Conservation (phyloP, 2,888 invertebrate genomes). For the Emesis furor region DNA sequence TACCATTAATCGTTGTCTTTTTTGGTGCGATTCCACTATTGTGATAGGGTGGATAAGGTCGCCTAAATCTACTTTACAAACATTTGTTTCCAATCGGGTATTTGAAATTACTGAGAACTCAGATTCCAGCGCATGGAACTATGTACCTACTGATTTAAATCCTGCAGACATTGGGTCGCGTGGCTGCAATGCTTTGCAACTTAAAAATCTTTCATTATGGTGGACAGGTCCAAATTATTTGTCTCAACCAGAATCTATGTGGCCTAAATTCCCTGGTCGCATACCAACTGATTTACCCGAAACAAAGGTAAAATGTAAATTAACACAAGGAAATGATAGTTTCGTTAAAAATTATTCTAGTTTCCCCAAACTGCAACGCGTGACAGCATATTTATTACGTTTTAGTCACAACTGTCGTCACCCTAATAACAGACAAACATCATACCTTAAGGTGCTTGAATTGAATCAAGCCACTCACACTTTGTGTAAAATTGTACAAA, state of each 20-base stretch:
- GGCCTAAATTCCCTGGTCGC: not conserved
- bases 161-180: slow-evolving; percentile 41
- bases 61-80: not conserved
- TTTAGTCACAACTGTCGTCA: too few relatives aligned
- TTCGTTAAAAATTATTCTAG: too few relatives aligned
- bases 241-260: not conserved
- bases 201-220: not conserved
- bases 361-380: not conserved
- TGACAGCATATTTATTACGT: not conserved
- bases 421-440: too few relatives aligned
- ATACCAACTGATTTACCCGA: slow-evolving; percentile 11
- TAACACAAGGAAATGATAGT: too few relatives aligned
- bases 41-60: not conserved
- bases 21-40: not conserved
- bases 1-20: not conserved
- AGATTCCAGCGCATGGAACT: not conserved
- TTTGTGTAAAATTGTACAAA: too few relatives aligned
- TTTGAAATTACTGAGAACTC: not conserved
- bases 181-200: not conserved
- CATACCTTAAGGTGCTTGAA: not conserved
- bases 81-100: not conserved
- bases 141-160: slow-evolving; percentile 50
- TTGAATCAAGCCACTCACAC: too few relatives aligned
- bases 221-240: slow-evolving; percentile 29
- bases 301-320: not conserved